These are phyloP conservation scores for Camptogramma bilineatum DNA, from an alignment of 2,888 invertebrate genomes.

Conservation along the genomic window DNA sequence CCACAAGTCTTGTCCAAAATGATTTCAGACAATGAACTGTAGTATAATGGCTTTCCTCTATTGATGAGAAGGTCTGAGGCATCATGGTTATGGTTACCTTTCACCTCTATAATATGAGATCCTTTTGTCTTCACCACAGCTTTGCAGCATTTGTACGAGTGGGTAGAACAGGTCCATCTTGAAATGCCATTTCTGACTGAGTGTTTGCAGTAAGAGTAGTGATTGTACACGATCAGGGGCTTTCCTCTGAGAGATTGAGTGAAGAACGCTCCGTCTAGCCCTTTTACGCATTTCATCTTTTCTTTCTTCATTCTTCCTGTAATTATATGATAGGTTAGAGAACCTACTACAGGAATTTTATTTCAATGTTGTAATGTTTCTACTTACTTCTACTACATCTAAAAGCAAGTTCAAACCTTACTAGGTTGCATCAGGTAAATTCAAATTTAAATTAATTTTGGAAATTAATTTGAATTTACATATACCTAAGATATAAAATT, in stretches of 20 bases:
- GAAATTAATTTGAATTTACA: too few species aligned
- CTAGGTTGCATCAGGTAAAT: too few species aligned
- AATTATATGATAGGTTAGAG: constrained; percentile 15
- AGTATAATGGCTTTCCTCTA: constrained; percentile 44
- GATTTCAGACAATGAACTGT: constrained; percentile 42
- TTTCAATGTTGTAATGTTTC: background rate
- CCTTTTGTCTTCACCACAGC: constrained; percentile 75
- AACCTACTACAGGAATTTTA: too few species aligned
- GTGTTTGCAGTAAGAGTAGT: constrained; percentile 75
- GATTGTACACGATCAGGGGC: constrained; percentile 69
- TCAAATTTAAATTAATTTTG: too few species aligned
- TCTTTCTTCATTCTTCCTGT: constrained; percentile 16
- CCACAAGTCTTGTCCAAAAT: constrained; percentile 38
- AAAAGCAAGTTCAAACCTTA: background rate
- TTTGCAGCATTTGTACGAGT: constrained; percentile 77
- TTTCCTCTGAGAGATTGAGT: constrained; percentile 75
- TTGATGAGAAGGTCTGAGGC: constrained; percentile 71
- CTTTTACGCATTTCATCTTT: constrained; percentile 38
- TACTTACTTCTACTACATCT: too few species aligned
- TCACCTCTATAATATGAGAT: constrained; percentile 67
- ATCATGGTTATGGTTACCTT: constrained; percentile 75
- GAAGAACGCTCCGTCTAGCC: constrained; percentile 59
- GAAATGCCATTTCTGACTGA: constrained; percentile 66
- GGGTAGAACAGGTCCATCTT: constrained; percentile 79
- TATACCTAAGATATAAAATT: too few species aligned